phyloP scores from a whole-genome alignment of 2,888 invertebrate species.

The Polia nebulosa region DNA sequence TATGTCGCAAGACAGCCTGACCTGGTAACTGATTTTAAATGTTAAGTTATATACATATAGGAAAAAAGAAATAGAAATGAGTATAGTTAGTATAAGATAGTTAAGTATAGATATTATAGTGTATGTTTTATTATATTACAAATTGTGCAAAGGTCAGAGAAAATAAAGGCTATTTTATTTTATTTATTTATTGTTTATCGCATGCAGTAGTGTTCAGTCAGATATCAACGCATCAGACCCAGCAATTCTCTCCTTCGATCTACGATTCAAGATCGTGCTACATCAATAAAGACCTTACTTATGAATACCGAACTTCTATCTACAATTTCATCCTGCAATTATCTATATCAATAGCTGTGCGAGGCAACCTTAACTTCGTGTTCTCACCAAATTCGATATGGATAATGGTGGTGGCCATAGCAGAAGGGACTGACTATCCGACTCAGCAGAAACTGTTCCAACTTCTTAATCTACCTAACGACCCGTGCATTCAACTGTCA shows the following conservation, averaged over 20 bases:
- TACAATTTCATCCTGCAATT: constrained; percentile 30
- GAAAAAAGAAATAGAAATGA: too few relatives aligned
- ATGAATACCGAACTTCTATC: constrained; percentile 21
- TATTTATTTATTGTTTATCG: too few relatives aligned
- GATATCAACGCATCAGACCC: constrained; percentile 33
- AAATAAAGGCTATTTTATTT: too few relatives aligned
- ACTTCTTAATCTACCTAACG: constrained; percentile 62
- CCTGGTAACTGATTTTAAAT: too few relatives aligned
- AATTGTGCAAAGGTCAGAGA: too few relatives aligned
- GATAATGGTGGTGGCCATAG: constrained; percentile 56
- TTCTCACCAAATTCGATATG: constrained; percentile 50
- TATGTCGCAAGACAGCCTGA: too few relatives aligned
- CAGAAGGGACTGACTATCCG: constrained; percentile 55
- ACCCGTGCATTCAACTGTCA: constrained; percentile 55
- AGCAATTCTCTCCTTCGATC: not conserved
- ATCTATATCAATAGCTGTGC: constrained; percentile 8
- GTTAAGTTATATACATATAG: too few relatives aligned
- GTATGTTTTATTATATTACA: too few relatives aligned
- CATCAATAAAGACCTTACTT: constrained; percentile 15
- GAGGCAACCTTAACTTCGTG: constrained; percentile 46
- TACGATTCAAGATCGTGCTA: constrained; percentile 6
- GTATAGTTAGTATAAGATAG: too few relatives aligned
- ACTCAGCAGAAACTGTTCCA: constrained; percentile 56
- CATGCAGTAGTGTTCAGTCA: constrained; percentile 14
- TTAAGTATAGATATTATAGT: too few relatives aligned